These are phyloP conservation scores for Phoenoteleia sp. DNA, from an alignment of 2,888 invertebrate genomes.

Conservation along the genomic window DNA sequence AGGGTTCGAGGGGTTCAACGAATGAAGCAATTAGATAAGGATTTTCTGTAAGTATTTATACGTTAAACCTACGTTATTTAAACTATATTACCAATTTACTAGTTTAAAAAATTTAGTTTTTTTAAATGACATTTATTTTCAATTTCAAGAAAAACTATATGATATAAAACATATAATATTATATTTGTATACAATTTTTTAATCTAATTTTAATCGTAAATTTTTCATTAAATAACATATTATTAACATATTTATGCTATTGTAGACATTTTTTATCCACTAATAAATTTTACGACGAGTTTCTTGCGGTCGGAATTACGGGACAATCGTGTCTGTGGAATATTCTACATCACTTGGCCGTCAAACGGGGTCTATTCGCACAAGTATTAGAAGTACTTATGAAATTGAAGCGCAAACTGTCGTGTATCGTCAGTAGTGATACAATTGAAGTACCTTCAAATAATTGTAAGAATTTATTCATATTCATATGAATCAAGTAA, in stretches of 20 bases:
- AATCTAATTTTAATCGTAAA: too few relatives aligned
- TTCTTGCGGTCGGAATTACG: slow-evolving; percentile 89
- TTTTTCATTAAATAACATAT: too few relatives aligned
- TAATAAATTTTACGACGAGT: slow-evolving; percentile 90
- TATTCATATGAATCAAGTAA: too few relatives aligned
- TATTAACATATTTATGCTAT: too few relatives aligned
- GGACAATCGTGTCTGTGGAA: slow-evolving; percentile 90
- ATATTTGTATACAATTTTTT: too few relatives aligned
- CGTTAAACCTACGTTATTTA: too few relatives aligned
- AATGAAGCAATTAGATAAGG: slow-evolving; percentile 84
- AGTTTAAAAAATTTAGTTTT: too few relatives aligned
- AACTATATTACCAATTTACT: too few relatives aligned
- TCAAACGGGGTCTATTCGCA: slow-evolving; percentile 87
- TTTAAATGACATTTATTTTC: too few relatives aligned
- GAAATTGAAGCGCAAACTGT: slow-evolving; percentile 83
- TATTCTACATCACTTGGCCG: slow-evolving; percentile 88
- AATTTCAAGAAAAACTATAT: too few relatives aligned
- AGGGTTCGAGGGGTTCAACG: slow-evolving; percentile 83
- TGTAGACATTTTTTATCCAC: slow-evolving; percentile 88
- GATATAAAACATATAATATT: slow-evolving; percentile 18
- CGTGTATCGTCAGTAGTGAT: slow-evolving; percentile 66
- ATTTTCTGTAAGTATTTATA: slow-evolving; percentile 88
- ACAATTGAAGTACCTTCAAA: slow-evolving; percentile 42
- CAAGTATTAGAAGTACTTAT: slow-evolving; percentile 88
- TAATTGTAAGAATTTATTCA: slow-evolving; percentile 41